Evolutionary conservation across 2,888 invertebrate species (phyloP), one percentile per base, ranked within the genome.

Genomic region (Emesis russula): DNA sequence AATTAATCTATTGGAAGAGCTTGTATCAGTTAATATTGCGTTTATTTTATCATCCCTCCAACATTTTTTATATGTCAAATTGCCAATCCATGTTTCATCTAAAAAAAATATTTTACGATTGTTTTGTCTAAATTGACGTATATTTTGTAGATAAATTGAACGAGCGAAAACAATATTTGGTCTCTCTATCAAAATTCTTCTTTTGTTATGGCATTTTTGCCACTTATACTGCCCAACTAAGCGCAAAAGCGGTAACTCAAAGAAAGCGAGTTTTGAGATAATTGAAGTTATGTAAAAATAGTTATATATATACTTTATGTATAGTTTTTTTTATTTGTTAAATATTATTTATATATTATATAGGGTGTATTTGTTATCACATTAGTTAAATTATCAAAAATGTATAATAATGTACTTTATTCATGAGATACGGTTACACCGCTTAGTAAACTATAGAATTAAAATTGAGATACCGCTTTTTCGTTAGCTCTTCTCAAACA

Each of bases 391-490:
- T 81, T 81, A 81, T 81, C 81, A 81, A 81, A 81, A 81, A 81
- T 81, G 79, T 79, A 79, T 79, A 79, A 79, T 68, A 78, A 78
- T 78, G 78, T 78, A 78, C 78, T 78, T 78, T 71, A 81, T 81
- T 81, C 80, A 81, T 81, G 81, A 81, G 81, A 81, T 81, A 81
- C 81, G 81, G 81, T 81, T 81, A 81, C 81, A 81, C 81, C 81
- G 75, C 81, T 81, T 81, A 81, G 81, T 81, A 81, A 81, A 81
- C 75, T 81, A 81, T 81, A 81, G 81, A 81, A 81, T 81, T 81
- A 81, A 81, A 81, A 81, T 81, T 81, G 81, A 81, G 80, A 80
- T 80, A 80, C 74, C 81, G 81, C 81, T 81, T 81, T 81, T 81
- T 81, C 81, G 81, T 81, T 81, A 81, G 63, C 63, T 63, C 63